phyloP scores from a whole-genome alignment of 2,113 vertebrate species.

The Bambusicola thoracicus region DNA sequence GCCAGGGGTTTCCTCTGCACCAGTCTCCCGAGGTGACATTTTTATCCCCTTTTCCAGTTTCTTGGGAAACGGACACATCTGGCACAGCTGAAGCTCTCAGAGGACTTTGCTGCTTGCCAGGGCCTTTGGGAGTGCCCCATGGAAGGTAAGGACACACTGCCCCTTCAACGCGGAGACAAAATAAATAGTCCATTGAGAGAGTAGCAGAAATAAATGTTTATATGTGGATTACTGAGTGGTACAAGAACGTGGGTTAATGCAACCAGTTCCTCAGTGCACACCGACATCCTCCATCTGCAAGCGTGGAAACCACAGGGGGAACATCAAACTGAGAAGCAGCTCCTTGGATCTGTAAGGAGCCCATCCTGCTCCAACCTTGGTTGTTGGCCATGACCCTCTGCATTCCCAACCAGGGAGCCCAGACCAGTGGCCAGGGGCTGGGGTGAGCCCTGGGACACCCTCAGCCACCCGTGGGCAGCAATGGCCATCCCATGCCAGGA shows the following conservation, averaged over 20 bases:
- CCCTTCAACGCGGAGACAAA: neutral
- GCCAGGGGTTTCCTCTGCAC: neutral
- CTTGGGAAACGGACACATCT: neutral
- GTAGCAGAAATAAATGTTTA: constrained; percentile 55
- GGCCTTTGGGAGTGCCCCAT: neutral
- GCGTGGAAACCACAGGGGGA: neutral
- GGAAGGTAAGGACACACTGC: neutral
- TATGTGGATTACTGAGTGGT: constrained; percentile 41
- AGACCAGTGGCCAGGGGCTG: neutral
- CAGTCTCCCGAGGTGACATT: neutral
- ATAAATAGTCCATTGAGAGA: neutral
- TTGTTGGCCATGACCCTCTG: neutral
- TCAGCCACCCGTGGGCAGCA: neutral
- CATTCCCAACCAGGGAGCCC: neutral
- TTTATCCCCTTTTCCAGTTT: neutral
- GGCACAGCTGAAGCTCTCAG: neutral
- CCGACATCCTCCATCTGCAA: neutral
- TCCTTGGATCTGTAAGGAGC: accelerated
- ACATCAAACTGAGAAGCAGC: neutral
- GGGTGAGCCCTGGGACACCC: neutral
- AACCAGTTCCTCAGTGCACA: neutral
- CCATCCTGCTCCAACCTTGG: accelerated
- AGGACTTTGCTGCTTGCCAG: neutral
- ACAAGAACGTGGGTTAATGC: constrained; percentile 15
- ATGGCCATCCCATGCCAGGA: accelerated